Evolutionary conservation across 2,113 vertebrate species (phyloP).

Genomic region (Engraulis encrasicolus): DNA sequence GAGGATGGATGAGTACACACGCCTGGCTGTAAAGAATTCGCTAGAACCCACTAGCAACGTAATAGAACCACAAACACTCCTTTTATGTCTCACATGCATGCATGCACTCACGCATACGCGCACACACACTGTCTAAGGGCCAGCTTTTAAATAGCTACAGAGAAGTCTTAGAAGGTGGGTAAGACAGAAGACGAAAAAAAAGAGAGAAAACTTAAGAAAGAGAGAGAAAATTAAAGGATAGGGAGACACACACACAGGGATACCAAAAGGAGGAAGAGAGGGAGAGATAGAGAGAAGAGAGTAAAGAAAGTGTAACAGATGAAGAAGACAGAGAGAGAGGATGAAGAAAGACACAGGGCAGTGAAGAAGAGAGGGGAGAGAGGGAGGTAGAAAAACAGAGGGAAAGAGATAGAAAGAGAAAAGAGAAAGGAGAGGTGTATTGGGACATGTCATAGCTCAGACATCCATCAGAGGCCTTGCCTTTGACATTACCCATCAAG

Average conservation of each 20-base stretch:
- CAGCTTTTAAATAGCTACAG: background rate
- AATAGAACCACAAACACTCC: background rate
- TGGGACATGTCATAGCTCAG: constrained; percentile 45
- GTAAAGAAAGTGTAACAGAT: too few relatives aligned
- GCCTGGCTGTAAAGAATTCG: background rate
- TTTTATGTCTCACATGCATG: background rate
- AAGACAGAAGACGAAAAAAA: background rate
- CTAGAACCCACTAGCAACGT: background rate
- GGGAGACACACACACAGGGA: too few relatives aligned
- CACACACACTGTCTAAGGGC: background rate
- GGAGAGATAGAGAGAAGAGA: too few relatives aligned
- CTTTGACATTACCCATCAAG: constrained; percentile 10
- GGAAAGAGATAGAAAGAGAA: background rate
- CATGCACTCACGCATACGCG: background rate
- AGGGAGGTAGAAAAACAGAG: background rate
- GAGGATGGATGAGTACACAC: background rate
- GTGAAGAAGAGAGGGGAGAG: background rate
- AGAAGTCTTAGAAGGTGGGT: background rate
- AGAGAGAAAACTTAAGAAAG: too few relatives aligned
- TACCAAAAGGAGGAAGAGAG: too few relatives aligned
- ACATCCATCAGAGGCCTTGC: constrained; percentile 48
- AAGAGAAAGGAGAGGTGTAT: background rate
- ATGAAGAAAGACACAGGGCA: background rate
- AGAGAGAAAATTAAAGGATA: too few relatives aligned
- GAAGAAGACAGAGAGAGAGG: background rate